phyloP scores from a whole-genome alignment of 2,113 vertebrate species.

The Redunca redunca region DNA sequence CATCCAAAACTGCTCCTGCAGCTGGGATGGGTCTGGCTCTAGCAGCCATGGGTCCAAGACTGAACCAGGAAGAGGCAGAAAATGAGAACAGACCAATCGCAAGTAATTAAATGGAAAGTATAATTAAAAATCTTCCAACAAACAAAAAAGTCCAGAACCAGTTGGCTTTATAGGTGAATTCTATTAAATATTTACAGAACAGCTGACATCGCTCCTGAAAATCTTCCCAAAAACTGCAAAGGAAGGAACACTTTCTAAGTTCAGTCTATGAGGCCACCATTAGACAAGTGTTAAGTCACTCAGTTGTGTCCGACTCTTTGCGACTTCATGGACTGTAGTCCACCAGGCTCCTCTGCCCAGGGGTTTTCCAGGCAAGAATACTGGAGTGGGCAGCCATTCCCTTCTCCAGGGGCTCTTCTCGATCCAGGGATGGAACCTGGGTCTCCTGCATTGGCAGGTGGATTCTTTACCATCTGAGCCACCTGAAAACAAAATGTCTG shows the following conservation, averaged over 20 bases:
- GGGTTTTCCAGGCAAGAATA: background rate
- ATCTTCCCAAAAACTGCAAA: background rate
- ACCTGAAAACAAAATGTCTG: background rate
- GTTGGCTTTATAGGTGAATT: background rate
- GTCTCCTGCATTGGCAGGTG: background rate
- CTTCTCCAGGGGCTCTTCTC: background rate
- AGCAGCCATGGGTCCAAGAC: background rate
- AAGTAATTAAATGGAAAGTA: background rate
- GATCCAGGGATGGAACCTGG: background rate
- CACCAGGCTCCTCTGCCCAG: background rate
- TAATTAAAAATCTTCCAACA: background rate
- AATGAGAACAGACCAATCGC: background rate
- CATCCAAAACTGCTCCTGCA: background rate
- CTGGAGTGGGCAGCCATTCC: background rate
- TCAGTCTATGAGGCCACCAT: background rate
- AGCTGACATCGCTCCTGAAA: background rate
- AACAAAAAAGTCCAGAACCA: background rate
- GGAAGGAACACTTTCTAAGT: background rate
- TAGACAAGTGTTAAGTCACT: background rate
- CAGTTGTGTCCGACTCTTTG: background rate
- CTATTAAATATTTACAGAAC: background rate
- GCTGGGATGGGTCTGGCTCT: background rate
- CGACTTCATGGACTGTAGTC: background rate
- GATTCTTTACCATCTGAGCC: background rate
- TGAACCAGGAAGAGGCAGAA: background rate